phyloP scores from a whole-genome alignment of 2,113 vertebrate species.

The Megaceryle maxima region DNA sequence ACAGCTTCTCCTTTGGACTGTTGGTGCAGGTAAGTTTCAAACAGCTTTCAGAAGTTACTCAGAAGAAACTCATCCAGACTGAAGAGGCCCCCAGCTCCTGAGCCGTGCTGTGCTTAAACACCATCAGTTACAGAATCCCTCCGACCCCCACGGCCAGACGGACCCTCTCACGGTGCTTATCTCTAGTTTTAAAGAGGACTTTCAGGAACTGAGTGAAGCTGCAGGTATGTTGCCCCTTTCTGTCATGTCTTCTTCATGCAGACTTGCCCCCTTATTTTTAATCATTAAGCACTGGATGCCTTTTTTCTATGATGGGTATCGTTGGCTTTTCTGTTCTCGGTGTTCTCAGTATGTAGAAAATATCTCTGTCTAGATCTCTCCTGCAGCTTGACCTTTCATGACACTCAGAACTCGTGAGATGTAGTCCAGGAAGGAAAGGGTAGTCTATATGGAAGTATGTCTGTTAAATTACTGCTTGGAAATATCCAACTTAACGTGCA shows the following conservation, averaged over 20 bases:
- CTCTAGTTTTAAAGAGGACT: background rate
- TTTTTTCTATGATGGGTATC: background rate
- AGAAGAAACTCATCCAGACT: background rate
- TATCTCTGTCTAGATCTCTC: background rate
- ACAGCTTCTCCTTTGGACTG: background rate
- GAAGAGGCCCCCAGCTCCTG: background rate
- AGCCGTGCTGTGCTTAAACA: background rate
- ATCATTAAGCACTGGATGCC: background rate
- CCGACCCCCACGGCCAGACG: accelerated
- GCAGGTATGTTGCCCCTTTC: background rate
- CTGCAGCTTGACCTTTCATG: background rate
- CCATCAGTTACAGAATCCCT: background rate
- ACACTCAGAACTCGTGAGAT: background rate
- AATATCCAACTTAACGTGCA: background rate
- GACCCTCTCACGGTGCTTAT: background rate
- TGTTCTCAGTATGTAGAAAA: background rate
- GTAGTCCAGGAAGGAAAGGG: background rate
- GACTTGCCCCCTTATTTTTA: background rate
- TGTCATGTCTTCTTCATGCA: background rate
- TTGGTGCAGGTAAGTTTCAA: background rate
- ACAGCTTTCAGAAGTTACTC: background rate
- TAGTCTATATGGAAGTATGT: background rate
- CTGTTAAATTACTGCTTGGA: constrained; percentile 16
- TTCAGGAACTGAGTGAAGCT: background rate
- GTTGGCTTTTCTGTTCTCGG: background rate